These are phyloP conservation scores for Chrysaora quinquecirrha DNA, from an alignment of 30 jellyfish, hydroid and myxozoan genomes.

Conservation along the genomic window DNA sequence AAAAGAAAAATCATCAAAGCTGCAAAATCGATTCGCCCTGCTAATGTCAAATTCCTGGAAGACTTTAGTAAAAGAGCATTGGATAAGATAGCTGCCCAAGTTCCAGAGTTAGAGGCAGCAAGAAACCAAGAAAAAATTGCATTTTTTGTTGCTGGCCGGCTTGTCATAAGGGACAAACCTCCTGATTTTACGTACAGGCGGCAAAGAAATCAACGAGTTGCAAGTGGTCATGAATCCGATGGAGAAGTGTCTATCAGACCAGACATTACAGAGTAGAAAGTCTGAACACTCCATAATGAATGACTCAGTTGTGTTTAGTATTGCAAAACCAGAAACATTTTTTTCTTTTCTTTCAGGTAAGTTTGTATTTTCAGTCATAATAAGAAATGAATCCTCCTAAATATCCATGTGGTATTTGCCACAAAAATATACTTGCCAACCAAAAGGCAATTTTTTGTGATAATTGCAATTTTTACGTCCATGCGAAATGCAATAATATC, in stretches of 20 bases:
- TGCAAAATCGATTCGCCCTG: background rate
- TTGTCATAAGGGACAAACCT: slow-evolving; percentile 1
- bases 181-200: background rate
- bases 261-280: background rate
- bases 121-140: background rate
- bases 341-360: background rate
- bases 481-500: slow-evolving; percentile 36
- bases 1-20: background rate
- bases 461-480: slow-evolving; percentile 37
- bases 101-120: background rate
- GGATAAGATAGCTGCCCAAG: background rate
- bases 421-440: slow-evolving; percentile 52
- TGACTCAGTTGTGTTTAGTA: background rate
- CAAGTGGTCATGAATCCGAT: background rate
- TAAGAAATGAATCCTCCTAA: slow-evolving; percentile 10
- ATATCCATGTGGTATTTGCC: slow-evolving; percentile 55
- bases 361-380: background rate
- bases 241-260: background rate
- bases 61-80: background rate
- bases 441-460: slow-evolving; percentile 30
- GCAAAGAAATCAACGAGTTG: background rate
- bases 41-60: background rate
- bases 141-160: background rate
- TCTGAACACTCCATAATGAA: too few relatives aligned
- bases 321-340: background rate